Percentiles rank a stretch among this genome's conserved stretches.
phyloP scores from a whole-genome alignment of 2,113 vertebrate species.

The Pelecanoides urinatrix region DNA sequence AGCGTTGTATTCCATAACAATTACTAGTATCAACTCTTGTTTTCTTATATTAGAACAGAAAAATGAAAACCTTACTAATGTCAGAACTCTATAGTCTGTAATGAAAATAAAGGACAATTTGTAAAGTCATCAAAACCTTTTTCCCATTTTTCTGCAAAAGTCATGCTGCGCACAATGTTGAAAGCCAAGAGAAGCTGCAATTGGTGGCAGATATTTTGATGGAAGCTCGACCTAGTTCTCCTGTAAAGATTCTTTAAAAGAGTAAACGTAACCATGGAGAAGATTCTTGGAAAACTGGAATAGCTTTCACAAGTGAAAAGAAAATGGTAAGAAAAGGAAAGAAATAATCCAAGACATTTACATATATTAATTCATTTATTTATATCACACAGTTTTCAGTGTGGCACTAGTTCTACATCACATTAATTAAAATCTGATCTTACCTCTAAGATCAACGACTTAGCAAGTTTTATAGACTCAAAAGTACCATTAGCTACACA shows the following conservation, averaged over 20 bases:
- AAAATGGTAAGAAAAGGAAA: not conserved
- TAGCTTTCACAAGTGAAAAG: not conserved
- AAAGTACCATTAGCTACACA: slow-evolving; percentile 16
- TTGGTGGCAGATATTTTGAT: not conserved
- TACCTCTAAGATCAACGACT: not conserved
- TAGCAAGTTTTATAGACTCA: not conserved
- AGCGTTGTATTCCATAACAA: not conserved
- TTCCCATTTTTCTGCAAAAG: not conserved
- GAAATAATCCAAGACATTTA: not conserved
- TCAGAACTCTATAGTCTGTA: not conserved
- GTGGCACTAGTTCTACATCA: not conserved
- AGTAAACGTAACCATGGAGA: not conserved
- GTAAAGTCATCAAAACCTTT: not conserved
- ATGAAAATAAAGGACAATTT: not conserved
- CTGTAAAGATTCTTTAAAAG: not conserved
- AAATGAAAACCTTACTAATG: not conserved
- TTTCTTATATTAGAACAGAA: not conserved
- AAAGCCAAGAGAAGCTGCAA: not conserved
- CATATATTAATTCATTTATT: slow-evolving; percentile 48
- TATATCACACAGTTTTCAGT: not conserved
- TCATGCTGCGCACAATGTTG: not conserved
- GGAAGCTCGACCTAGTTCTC: not conserved
- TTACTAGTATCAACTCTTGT: not conserved
- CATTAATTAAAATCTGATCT: not conserved
- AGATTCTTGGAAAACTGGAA: not conserved